phyloP scores from a whole-genome alignment of 1,140 invertebrate genomes.

The Pomacea maculata region DNA sequence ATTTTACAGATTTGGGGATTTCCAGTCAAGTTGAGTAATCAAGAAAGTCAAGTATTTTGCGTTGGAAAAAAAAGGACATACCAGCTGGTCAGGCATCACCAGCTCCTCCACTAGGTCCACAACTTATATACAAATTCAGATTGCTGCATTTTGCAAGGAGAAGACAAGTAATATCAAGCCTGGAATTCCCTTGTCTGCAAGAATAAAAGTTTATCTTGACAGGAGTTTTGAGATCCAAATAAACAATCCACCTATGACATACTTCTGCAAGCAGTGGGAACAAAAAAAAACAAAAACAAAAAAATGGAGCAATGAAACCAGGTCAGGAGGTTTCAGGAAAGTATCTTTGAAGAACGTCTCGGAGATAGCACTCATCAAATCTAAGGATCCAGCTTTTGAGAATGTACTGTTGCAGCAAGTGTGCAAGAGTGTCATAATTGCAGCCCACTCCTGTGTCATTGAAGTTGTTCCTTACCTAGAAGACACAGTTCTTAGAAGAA shows the following conservation, averaged over 20 bases:
- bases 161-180: constrained; percentile 90
- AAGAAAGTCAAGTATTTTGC: constrained; percentile 49
- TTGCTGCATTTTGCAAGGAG: constrained; percentile 94
- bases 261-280: constrained; percentile 94
- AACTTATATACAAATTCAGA: constrained; percentile 95
- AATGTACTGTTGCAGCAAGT: constrained; percentile 78
- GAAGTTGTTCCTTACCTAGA: constrained; percentile 85
- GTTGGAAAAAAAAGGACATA: constrained; percentile 76
- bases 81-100: constrained; percentile 86
- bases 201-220: constrained; percentile 85
- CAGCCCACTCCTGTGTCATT: constrained; percentile 83
- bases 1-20: too few species aligned
- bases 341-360: constrained; percentile 96
- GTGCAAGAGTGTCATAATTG: constrained; percentile 80
- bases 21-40: constrained; percentile 12
- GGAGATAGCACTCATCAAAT: constrained; percentile 97
- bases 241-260: constrained; percentile 84
- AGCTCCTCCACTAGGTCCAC: constrained; percentile 89
- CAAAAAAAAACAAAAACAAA: constrained; percentile 68
- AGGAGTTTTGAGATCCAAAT: constrained; percentile 85
- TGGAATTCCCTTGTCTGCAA: constrained; percentile 88
- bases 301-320: constrained; percentile 76
- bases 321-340: constrained; percentile 82
- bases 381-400: constrained; percentile 81
- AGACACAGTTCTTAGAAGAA: constrained; percentile 81